Base-by-base conservation (phyloP, 2,797 vertebrate species). In the Enteromius anoplus region DNA sequence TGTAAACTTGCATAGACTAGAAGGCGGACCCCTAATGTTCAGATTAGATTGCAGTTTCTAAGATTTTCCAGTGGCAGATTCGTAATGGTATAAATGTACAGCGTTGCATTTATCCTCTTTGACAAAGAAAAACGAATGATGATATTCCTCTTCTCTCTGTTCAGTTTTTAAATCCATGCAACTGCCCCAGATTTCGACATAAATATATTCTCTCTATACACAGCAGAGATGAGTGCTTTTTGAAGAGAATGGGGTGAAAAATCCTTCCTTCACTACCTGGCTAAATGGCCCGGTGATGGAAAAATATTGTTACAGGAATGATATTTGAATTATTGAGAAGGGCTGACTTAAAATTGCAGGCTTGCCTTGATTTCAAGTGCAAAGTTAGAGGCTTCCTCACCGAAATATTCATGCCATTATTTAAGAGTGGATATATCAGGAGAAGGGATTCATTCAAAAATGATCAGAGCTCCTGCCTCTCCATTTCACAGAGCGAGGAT, bases 321-420 rank as follows among this genome's bases (percentile, higher is more conserved):
- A 92, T 87, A 89, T 86, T 87, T 95, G 92, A 95, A 95, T 95
- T 94, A 95, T 95, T 95, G 87, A 95, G 91, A 86, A 90, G 80
- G 70, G 15, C 0, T 65, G 86, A 88, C 89, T 93, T 93, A 92
- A 94, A 95, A 92, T 94, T 92, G 93, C 92, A 94, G 86, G 84
- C 88, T 89, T 69, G 34, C 90, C 86, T 89, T 89, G 92, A 93
- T 94, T 93, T 92, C 82, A 88, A 88, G 90, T 64, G 51, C 86
- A 90, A 87, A 91, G 91, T 91, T 89, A 76, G 86, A 87, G 88
- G 87, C 87, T 42, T 89, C 88, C 88, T 89, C 89, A 82, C 89
- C 91, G 11, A 92, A 93, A 93, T 93, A 93, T 93, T 93, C 90
- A 91, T 91, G 90, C 90, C 86, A 92, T 92, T 90, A 93, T 93